These are phyloP conservation scores for Itoplectis maculator DNA, from an alignment of 2,888 invertebrate species.

Conservation along the genomic window DNA sequence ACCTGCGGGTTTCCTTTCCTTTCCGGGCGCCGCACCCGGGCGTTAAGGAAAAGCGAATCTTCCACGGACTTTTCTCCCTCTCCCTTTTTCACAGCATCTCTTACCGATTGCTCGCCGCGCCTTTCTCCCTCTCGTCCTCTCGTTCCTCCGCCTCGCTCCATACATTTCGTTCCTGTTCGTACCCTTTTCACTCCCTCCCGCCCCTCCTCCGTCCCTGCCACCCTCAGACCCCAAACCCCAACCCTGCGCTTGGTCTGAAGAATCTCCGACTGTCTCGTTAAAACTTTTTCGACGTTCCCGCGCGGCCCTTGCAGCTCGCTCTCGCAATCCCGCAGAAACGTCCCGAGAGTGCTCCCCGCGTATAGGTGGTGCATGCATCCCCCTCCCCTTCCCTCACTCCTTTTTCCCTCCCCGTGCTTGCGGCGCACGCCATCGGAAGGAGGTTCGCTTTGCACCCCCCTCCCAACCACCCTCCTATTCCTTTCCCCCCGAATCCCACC, in stretches of 20 bases:
- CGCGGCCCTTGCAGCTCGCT: slow-evolving; percentile 41
- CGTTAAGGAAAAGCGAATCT: slow-evolving; percentile 43
- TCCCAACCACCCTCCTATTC: neutral
- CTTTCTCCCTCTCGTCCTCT: slow-evolving; percentile 38
- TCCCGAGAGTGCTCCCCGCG: slow-evolving; percentile 68
- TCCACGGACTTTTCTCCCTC: slow-evolving; percentile 17
- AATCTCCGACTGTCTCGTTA: slow-evolving; percentile 79
- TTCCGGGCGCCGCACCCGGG: slow-evolving; percentile 24
- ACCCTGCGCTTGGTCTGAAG: slow-evolving; percentile 58
- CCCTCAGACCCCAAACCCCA: neutral
- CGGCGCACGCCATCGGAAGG: slow-evolving; percentile 36
- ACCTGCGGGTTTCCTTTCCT: slow-evolving; percentile 35
- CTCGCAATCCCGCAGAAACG: slow-evolving; percentile 57
- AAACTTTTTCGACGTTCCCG: slow-evolving; percentile 77
- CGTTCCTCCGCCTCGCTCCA: no score
- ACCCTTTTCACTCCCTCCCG: neutral
- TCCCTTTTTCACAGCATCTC: slow-evolving; percentile 38
- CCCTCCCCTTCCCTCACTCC: neutral
- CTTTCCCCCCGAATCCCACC: no score
- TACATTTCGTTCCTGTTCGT: slow-evolving; percentile 4
- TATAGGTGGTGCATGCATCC: slow-evolving; percentile 63
- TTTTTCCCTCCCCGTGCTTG: neutral
- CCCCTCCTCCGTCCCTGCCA: slow-evolving; percentile 1
- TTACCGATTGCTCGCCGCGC: slow-evolving; percentile 44
- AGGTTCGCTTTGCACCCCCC: slow-evolving; percentile 39